Evolutionary conservation across 2,888 invertebrate species (phyloP), one percentile per base, ranked within the genome.

Genomic region (Drosophila falleni): DNA sequence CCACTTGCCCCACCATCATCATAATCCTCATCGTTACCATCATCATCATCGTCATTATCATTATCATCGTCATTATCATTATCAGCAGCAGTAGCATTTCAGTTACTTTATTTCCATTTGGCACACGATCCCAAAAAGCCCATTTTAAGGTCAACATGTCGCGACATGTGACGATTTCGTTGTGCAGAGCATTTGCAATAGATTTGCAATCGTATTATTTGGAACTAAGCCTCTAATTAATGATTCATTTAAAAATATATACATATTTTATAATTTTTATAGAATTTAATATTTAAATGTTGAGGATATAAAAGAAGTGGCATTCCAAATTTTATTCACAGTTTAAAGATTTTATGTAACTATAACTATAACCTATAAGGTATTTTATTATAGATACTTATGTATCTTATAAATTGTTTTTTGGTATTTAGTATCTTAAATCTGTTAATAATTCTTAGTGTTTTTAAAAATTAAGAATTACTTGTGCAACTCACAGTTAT

Each of bases 101-200:
- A 72, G 23, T 23, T 23, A 19, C 19, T 55, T 29, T 46, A 71
- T 55, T 66, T 65, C 64, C 80, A 81, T 87, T 89, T 87, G 88
- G 71, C 82, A 89, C 71, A 81, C 81, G 75, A 51, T 81, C 58
- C 67, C 64, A 51, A 74, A 87, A 89, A 89, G 56, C 74, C 79
- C 75, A 41, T 54, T 66, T 75, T 84, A 89, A 89, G 83, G 83
- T 85, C 83, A 81, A 81, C 23, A n/a, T n/a, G n/a, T 64, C 54
- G 59, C 51, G 68, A 54, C 69, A 84, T 71, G 72, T 78, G 74
- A 81, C 69, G 71, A 66, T 64, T 79, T 74, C 33, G 58, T 26
- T 61, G 63, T 62, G 59, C 51, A 33, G 23, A 60, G 35, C 54
- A 64, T 74, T 68, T 53, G 58, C 55, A 44, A 78, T 8, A 44